Base-by-base conservation (phyloP, 2,797 vertebrate species). In the Carapus acus region DNA sequence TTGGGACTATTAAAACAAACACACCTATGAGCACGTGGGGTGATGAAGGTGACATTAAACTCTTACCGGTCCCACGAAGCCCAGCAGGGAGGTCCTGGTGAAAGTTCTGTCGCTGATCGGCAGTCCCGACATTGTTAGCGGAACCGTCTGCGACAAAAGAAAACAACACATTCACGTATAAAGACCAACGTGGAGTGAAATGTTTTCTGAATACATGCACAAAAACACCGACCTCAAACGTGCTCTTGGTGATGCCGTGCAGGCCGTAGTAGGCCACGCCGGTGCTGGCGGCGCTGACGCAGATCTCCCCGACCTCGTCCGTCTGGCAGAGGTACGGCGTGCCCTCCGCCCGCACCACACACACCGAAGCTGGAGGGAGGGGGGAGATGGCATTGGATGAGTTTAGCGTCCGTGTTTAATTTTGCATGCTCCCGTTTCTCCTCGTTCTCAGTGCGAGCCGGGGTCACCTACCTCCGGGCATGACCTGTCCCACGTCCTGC, bases 231-330 rank as follows among this genome's bases (percentile, higher is more conserved):
- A 95, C 94, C 92, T 97, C 93, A 66, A 98, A 98, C 29, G 92
- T 72, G 42, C 88, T 97, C 85, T 94, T 97, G 53, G 95, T 98
- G 88, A 94, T 96, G 29, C 94, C 94, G 0, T 88, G 90, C n/a
- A 97, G 89, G 18, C 95, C 95, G 0, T 91, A 96, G 73, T 97
- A 98, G 0, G 94, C 87, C 1, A 90, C 78, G 0, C 92, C 92
- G 0, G 91, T 90, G 36, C 88, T 86, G 23, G 74, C 73, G 17
- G 94, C 97, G 79, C 86, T 90, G 49, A 98, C 88, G 22, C 94
- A 97, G 71, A 98, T 90, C 78, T 98, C 95, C 54, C 95, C 95
- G 38, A 98, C 87, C 70, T 98, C 95, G 8, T 98, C 95, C 0
- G 89, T 93, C 78, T 90, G 92, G 70, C 95, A 98, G 49, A 98